These are phyloP conservation scores for Netelia inedita DNA, from an alignment of 2,888 invertebrate species.

Conservation along the genomic window DNA sequence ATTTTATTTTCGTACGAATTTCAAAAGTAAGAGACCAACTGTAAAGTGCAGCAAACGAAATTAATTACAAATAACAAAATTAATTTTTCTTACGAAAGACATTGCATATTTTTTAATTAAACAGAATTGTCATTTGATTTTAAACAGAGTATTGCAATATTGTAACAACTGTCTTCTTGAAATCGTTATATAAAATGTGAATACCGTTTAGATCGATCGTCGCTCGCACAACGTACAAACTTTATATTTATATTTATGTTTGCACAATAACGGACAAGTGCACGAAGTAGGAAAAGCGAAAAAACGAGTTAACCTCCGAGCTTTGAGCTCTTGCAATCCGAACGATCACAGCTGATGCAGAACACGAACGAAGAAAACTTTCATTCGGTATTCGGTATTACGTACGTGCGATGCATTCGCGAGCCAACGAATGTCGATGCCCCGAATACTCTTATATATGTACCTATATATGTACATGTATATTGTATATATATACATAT, in stretches of 20 bases:
- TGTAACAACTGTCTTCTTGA: background rate
- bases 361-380: constrained; percentile 59
- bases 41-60: too few relatives aligned
- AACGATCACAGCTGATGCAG: constrained; percentile 29
- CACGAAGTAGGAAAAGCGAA: background rate
- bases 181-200: background rate
- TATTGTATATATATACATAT: background rate
- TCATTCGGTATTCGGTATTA: constrained; percentile 62
- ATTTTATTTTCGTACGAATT: background rate
- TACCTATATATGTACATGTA: background rate
- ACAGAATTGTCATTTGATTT: too few relatives aligned
- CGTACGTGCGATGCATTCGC: constrained; percentile 56
- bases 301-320: constrained; percentile 9
- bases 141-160: too few relatives aligned
- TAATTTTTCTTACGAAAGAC: too few relatives aligned
- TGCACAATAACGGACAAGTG: constrained; percentile 16
- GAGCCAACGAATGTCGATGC: constrained; percentile 29
- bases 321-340: constrained; percentile 14
- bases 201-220: background rate
- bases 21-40: too few relatives aligned
- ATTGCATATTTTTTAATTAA: too few relatives aligned
- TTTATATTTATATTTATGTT: constrained; percentile 8
- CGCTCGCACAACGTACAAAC: background rate
- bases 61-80: too few relatives aligned
- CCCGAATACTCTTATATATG: constrained; percentile 1